Evolutionary conservation across 2,797 vertebrate species (phyloP).

Genomic region (Onychomys arenicola): DNA sequence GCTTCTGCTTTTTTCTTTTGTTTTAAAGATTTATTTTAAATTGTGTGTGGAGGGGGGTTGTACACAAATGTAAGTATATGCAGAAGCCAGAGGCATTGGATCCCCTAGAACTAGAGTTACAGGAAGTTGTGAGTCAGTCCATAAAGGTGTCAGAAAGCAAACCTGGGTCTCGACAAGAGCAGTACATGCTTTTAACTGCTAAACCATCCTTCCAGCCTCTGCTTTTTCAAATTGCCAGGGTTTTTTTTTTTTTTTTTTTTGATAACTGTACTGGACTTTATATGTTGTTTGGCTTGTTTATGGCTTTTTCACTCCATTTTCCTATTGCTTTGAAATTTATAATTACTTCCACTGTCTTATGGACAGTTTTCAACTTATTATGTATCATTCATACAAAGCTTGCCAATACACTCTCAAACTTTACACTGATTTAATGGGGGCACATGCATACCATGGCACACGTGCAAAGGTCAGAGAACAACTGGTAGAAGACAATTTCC

Average conservation of each 20-base stretch:
- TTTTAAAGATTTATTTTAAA: neutral
- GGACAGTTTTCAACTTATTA: conserved; percentile 4
- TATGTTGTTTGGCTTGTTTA: neutral
- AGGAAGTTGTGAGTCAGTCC: neutral
- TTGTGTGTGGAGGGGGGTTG: neutral
- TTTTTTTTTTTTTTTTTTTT: neutral
- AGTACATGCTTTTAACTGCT: neutral
- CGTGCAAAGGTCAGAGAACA: neutral
- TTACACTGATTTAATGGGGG: neutral
- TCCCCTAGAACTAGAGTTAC: neutral
- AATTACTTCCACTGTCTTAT: conserved; percentile 3
- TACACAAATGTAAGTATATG: neutral
- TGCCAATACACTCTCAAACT: neutral
- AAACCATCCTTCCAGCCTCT: neutral
- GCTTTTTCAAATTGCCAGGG: neutral
- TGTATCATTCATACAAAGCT: neutral
- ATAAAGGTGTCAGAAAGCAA: neutral
- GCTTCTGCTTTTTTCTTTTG: neutral
- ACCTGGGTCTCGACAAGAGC: neutral
- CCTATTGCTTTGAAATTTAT: neutral
- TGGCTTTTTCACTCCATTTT: neutral
- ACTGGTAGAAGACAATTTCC: neutral
- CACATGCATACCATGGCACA: neutral
- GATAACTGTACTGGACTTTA: neutral
- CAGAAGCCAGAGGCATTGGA: neutral